Evolutionary conservation across 2,113 vertebrate species (phyloP).

Genomic region (Cercopithecus mona): DNA sequence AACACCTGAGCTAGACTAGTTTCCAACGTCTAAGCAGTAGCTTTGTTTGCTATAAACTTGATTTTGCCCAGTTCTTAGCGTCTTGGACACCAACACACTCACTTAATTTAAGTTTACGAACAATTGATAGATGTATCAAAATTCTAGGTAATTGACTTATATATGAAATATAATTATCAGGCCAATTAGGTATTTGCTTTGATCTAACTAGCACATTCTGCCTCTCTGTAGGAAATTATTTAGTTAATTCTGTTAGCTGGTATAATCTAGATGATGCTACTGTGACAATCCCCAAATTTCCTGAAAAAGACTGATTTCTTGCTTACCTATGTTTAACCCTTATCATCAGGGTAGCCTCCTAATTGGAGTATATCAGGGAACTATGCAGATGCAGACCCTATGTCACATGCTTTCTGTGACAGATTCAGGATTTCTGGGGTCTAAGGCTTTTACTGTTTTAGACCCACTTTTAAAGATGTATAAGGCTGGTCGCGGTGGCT

Average conservation of each 20-base stretch:
- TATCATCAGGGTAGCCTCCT: background rate
- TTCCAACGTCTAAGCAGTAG: background rate
- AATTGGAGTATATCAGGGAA: background rate
- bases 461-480: background rate
- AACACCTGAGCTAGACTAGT: background rate
- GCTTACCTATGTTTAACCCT: background rate
- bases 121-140: background rate
- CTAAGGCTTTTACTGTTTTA: background rate
- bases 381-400: background rate
- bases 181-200: background rate
- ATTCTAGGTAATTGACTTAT: background rate
- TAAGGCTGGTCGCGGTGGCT: too few relatives aligned
- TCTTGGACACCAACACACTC: background rate
- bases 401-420: background rate
- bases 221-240: background rate
- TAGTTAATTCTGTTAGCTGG: background rate
- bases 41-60: background rate
- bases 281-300: background rate
- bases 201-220: background rate
- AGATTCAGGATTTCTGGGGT: background rate
- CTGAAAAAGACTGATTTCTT: slow-evolving; percentile 22
- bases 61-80: background rate
- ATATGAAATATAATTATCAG: background rate
- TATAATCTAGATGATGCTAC: background rate
- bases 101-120: slow-evolving; percentile 35